Evolutionary conservation across 2,888 invertebrate species (phyloP).

Genomic region (Diadegma fenestrale): DNA sequence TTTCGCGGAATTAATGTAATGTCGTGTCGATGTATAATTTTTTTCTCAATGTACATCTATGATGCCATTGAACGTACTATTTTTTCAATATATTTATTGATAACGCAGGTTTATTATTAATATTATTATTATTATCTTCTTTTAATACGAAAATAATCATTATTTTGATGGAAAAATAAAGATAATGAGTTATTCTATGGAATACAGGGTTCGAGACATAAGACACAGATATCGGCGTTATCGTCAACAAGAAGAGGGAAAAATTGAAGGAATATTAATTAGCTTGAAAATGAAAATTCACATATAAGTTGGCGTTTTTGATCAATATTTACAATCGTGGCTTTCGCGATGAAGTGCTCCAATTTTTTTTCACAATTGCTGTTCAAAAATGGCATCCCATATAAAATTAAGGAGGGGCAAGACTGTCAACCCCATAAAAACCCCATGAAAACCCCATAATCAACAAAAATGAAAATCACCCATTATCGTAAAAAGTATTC

Average conservation of each 20-base stretch:
- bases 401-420: too few species aligned
- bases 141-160: conserved; percentile 35
- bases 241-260: conserved; percentile 6
- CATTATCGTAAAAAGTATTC: too few species aligned
- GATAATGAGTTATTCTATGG: conserved; percentile 56
- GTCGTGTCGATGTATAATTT: conserved; percentile 11
- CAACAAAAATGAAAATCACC: too few species aligned
- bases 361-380: too few species aligned
- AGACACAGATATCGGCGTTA: conserved; percentile 37
- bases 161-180: conserved; percentile 54
- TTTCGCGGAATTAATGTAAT: conserved; percentile 8
- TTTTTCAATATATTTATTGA: conserved; percentile 60
- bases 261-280: not conserved
- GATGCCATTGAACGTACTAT: conserved; percentile 24
- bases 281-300: not conserved
- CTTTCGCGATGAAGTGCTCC: too few species aligned
- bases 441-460: too few species aligned
- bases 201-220: conserved; percentile 60
- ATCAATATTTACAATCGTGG: too few species aligned
- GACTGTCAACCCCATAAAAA: too few species aligned
- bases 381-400: too few species aligned
- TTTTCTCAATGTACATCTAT: conserved; percentile 2
- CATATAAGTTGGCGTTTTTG: not conserved
- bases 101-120: conserved; percentile 47
- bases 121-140: conserved; percentile 20